Base-by-base conservation (phyloP, 2,888 invertebrate genomes). In the Lottia scabra region DNA sequence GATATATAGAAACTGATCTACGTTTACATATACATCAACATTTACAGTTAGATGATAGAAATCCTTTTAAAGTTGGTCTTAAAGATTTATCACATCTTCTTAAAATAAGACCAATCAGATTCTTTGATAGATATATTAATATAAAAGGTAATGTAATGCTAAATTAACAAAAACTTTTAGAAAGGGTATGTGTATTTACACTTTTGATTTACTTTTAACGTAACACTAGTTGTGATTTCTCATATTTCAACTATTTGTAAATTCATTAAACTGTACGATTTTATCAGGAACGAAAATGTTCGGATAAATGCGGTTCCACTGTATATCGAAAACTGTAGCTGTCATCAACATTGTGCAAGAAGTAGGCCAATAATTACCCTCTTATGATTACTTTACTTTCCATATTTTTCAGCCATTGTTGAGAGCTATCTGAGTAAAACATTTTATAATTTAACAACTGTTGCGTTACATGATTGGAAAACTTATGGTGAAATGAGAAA, bases 401-500 rank as follows among this genome's bases (percentile, higher is more conserved):
- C 5, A 43, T n/a, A 16, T 56, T 77, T 72, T 77, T 3, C 81
- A 91, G 91, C 84, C 72, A 91, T 90, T 84, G 93, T 97, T 12
- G 98, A 98, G 88, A 94, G 95, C 87, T 98, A 98, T 90, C 92
- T 99, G 79, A 96, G 97, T 84, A 94, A 93, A 79, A 97, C 95
- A 87, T 99, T 98, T 90, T 99, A 99, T 90, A 98, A 99, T 91
- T 91, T 99, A 83, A 98, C 98, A 0, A 97, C 98, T 1, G 97
- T 99, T 44, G 97, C 98, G 10, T 91, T 98, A 65, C 97, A 99
- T 81, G 98, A 99, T 90, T 99, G 98, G 97, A 95, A 95, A 89
- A 97, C 97, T 0, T 99, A 99, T 88, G 95, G 96, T 23, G 96
- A 97, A 90, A 99, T 99, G 99, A 93, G 97, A 75, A 94, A 95